phyloP scores from a whole-genome alignment of 2,113 vertebrate species.

The Drymodes brunneopygia region DNA sequence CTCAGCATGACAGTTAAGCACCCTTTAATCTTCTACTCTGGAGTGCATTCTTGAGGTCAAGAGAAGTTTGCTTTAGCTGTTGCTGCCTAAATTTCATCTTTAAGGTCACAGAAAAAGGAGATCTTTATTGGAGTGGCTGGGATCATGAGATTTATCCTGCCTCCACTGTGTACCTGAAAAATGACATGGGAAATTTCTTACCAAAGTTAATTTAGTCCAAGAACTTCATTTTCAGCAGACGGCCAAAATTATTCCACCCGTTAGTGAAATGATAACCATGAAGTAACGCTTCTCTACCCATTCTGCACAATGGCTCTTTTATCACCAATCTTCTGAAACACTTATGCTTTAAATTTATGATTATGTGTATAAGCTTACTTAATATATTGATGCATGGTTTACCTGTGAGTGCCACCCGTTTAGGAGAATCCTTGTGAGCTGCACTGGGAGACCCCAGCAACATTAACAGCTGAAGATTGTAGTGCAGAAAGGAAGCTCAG shows the following conservation, averaged over 20 bases:
- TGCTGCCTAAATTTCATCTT: background rate
- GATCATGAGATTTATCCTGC: background rate
- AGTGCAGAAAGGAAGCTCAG: background rate
- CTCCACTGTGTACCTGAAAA: background rate
- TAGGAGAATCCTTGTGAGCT: background rate
- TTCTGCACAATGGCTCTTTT: background rate
- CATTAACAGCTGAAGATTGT: accelerated
- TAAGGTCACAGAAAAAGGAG: background rate
- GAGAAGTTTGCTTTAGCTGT: background rate
- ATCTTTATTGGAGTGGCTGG: background rate
- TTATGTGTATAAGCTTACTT: background rate
- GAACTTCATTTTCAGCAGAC: background rate
- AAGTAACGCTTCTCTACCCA: background rate
- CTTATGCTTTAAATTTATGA: background rate
- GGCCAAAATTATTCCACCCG: background rate
- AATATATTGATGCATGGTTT: background rate
- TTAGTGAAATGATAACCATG: background rate
- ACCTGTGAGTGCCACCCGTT: background rate
- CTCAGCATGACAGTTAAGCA: background rate
- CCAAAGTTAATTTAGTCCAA: background rate
- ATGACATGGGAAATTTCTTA: background rate
- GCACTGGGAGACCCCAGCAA: background rate
- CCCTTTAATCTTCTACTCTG: background rate
- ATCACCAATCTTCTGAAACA: background rate
- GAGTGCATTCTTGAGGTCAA: background rate